Base-by-base conservation (phyloP, 2,888 invertebrate species). In the Polyommatus icarus region DNA sequence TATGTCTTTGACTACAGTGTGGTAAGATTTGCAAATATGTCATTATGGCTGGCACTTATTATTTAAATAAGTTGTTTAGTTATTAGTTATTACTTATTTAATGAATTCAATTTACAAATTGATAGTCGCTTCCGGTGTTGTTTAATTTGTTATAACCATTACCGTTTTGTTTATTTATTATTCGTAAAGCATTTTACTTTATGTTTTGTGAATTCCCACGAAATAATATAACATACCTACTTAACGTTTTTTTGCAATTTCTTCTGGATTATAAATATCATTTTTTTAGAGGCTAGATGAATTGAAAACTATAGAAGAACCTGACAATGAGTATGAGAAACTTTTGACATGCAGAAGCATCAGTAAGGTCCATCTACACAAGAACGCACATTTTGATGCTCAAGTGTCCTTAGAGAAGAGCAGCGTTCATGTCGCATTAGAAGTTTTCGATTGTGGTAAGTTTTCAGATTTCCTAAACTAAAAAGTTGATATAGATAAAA, bases 371-470 rank as follows among this genome's bases (percentile, higher is more conserved):
- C 85, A 85, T n/a, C 81, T 92, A 8, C 82, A 82, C 7, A 82
- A 82, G 32, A 91, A 89, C 80, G 83, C 83, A 20, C 93, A 93
- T 80, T 93, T 92, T 78, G 83, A 89, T 71, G 89, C 89, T 0
- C 81, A 87, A 36, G 87, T 93, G 20, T 87, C 91, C 0, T 82
- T 93, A n/a, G 88, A 91, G 10, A 83, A 84, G n/a, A 87, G 86
- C 78, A 93, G 94, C 76, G 92, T 91, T 0, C 88, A 93, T 59
- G 87, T 91, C 0, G 85, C 91, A 1, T 83, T 85, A 1, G 94
- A 93, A 82, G 90, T 92, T 0, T 94, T 90, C 79, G 88, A 89
- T 77, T 94, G 94, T 80, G 88, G 94, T 94, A 85, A 85, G 83
- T 78, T 36, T 8, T 10, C 29, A 50, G 32, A 40, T 61, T 7